Conservation (phyloP, 1,140 invertebrate genomes). For the Stenopsyche tienmushanensis region DNA sequence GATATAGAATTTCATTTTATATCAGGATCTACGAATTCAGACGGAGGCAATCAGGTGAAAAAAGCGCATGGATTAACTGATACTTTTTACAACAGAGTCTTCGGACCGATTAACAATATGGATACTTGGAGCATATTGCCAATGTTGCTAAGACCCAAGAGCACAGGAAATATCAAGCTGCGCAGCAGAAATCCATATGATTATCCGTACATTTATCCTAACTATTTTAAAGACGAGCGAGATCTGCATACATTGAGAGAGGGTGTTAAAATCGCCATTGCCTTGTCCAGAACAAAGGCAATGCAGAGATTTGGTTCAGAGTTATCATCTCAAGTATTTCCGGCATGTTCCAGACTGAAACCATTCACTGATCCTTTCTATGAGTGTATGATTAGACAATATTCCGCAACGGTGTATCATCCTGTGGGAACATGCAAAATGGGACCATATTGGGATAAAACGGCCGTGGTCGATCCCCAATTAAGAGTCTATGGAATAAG, state of each 20-base stretch:
- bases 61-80: conserved; percentile 79
- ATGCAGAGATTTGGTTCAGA: conserved; percentile 72
- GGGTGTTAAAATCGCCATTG: conserved; percentile 77
- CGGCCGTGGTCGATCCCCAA: conserved; percentile 85
- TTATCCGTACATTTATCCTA: conserved; percentile 90
- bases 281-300: conserved; percentile 69
- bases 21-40: conserved; percentile 86
- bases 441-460: conserved; percentile 81
- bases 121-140: conserved; percentile 86
- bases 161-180: conserved; percentile 76
- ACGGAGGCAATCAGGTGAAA: conserved; percentile 78
- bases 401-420: conserved; percentile 67
- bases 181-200: conserved; percentile 83
- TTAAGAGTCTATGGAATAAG: conserved; percentile 77
- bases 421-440: conserved; percentile 75
- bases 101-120: conserved; percentile 69
- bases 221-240: conserved; percentile 79
- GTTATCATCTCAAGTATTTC: conserved; percentile 62
- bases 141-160: conserved; percentile 78
- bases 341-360: conserved; percentile 48
- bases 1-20: conserved; percentile 92
- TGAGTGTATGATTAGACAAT: conserved; percentile 61
- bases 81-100: conserved; percentile 68
- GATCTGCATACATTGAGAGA: conserved; percentile 81
- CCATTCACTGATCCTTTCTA: conserved; percentile 59